A percentile compares a stretch with the other conserved stretches of the same genome.
phyloP scores from a whole-genome alignment of 2,113 vertebrate species.

The Corynorhinus townsendii region DNA sequence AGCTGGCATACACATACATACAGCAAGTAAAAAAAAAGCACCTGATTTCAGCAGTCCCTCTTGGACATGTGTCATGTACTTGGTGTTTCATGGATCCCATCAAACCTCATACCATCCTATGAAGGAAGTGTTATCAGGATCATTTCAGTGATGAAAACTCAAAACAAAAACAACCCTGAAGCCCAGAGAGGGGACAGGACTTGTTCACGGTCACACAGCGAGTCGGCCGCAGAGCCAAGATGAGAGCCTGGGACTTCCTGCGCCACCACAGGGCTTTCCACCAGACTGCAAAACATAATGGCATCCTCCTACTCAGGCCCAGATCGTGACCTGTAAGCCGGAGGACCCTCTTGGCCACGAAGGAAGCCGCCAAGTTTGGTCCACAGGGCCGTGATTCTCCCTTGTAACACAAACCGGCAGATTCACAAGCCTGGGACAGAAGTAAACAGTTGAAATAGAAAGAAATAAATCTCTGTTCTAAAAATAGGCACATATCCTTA shows the following conservation, averaged over 20 bases:
- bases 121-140: neutral
- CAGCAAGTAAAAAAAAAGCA: neutral
- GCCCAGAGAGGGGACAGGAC: neutral
- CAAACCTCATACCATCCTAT: neutral
- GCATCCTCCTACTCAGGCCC: neutral
- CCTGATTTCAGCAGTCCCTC: neutral
- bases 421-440: conserved; percentile 52
- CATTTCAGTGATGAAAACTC: neutral
- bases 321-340: neutral
- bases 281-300: neutral
- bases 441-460: conserved; percentile 76
- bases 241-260: neutral
- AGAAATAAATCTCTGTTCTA: conserved; percentile 76
- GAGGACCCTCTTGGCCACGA: neutral
- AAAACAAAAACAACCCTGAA: neutral
- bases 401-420: conserved; percentile 59
- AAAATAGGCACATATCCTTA: conserved; percentile 76
- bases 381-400: neutral
- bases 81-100: neutral
- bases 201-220: neutral
- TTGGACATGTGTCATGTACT: neutral
- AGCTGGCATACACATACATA: rapidly evolving
- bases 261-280: neutral
- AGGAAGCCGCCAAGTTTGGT: conserved; percentile 32
- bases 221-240: neutral